phyloP scores from a whole-genome alignment of 92 coral and sea anemone genomes.

The Desmophyllum pertusum region DNA sequence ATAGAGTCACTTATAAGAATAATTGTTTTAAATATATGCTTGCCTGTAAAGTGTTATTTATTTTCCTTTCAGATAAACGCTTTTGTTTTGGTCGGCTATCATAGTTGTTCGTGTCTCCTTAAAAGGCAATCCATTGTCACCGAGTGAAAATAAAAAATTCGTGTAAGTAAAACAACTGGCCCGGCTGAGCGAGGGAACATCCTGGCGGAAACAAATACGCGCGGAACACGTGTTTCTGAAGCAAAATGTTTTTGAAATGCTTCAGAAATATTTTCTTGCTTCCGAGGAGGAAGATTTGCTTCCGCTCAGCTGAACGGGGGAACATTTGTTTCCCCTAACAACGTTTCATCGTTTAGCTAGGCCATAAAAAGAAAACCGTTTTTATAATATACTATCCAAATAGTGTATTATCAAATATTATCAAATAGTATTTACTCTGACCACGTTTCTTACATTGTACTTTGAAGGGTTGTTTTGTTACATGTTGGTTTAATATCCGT shows the following conservation, averaged over 20 bases:
- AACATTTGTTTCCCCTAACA: neutral
- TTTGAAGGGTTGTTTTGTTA: too few relatives aligned
- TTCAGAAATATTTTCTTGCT: neutral
- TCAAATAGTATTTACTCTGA: too few relatives aligned
- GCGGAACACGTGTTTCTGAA: too few relatives aligned
- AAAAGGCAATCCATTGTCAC: constrained; percentile 38
- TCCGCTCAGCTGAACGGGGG: neutral
- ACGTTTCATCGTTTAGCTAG: neutral
- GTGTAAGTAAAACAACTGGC: constrained; percentile 22
- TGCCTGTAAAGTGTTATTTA: too few relatives aligned
- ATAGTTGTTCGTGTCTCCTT: constrained; percentile 34
- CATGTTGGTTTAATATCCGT: too few relatives aligned
- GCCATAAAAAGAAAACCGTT: too few relatives aligned
- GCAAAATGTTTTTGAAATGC: too few relatives aligned
- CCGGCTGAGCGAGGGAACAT: neutral
- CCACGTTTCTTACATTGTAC: too few relatives aligned
- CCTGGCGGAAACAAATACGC: neutral
- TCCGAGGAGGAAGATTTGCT: neutral
- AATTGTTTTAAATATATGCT: too few relatives aligned
- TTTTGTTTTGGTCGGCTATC: constrained; percentile 40
- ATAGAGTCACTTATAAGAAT: too few relatives aligned
- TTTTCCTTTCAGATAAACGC: constrained; percentile 15
- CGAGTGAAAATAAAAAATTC: constrained; percentile 27
- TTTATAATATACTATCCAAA: too few relatives aligned
- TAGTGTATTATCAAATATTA: too few relatives aligned